Evolutionary conservation across 2,888 invertebrate genomes (phyloP).

Genomic region (Amiota mariae): DNA sequence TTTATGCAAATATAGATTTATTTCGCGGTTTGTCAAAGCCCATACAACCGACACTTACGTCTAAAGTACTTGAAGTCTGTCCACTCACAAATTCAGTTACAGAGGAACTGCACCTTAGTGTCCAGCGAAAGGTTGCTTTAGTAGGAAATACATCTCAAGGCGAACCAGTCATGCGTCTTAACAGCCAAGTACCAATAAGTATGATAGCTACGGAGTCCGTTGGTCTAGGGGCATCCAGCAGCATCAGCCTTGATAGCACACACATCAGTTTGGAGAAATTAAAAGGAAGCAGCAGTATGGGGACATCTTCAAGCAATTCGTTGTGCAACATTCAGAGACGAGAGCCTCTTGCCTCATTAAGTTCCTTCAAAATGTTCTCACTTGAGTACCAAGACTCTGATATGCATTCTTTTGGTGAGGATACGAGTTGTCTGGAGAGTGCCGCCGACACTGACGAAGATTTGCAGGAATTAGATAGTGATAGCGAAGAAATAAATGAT

Average conservation of each 20-base stretch:
- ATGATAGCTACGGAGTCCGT: conserved; percentile 56
- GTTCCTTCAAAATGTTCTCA: conserved; percentile 83
- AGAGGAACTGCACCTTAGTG: conserved; percentile 68
- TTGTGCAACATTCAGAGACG: conserved; percentile 73
- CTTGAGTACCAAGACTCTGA: conserved; percentile 82
- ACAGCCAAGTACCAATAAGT: conserved; percentile 26
- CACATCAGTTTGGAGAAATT: conserved; percentile 63
- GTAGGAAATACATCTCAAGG: conserved; percentile 53
- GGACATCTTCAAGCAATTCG: conserved; percentile 68
- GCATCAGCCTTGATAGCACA: conserved; percentile 68
- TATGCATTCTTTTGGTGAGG: conserved; percentile 83
- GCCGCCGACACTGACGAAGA: conserved; percentile 86
- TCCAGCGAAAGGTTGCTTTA: conserved; percentile 68
- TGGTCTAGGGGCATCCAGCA: conserved; percentile 61
- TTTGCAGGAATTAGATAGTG: conserved; percentile 87
- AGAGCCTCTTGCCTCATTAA: conserved; percentile 86
- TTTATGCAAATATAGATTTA: conserved; percentile 38
- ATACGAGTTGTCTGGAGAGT: conserved; percentile 86
- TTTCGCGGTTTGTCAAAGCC: conserved; percentile 48
- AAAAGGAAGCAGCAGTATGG: conserved; percentile 66
- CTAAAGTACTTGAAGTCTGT: conserved; percentile 55
- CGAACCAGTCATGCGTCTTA: conserved; percentile 35
- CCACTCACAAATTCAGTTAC: conserved; percentile 64
- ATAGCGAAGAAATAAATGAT: conserved; percentile 79
- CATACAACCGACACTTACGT: conserved; percentile 51